Evolutionary conservation across 1,140 invertebrate genomes (phyloP).

Genomic region (Drosophila pachea): DNA sequence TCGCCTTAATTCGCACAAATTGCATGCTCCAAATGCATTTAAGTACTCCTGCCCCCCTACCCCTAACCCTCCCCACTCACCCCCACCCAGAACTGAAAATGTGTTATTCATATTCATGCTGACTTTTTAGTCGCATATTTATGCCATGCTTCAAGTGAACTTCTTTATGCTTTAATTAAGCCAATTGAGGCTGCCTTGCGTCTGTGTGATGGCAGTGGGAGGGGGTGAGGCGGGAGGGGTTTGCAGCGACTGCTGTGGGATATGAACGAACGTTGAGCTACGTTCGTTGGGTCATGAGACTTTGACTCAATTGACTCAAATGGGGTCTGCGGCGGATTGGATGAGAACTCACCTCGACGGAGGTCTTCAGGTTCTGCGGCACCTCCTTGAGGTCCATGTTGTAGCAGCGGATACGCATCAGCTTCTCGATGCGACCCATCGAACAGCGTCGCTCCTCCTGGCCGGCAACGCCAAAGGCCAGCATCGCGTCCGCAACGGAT

Average conservation of each 20-base stretch:
- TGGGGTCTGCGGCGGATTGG: conserved; percentile 16
- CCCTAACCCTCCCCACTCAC: too few species aligned
- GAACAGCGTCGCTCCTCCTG: conserved; percentile 77
- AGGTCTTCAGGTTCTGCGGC: conserved; percentile 80
- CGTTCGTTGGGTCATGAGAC: conserved; percentile 44
- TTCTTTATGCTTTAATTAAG: conserved; percentile 77
- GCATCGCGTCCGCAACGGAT: conserved; percentile 45
- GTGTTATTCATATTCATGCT: conserved; percentile 24
- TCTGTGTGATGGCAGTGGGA: background rate
- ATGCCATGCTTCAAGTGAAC: conserved; percentile 35
- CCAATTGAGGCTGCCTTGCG: conserved; percentile 58
- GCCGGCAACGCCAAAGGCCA: conserved; percentile 51
- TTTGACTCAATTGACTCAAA: conserved; percentile 52
- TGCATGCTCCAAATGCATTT: too few species aligned
- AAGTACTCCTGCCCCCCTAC: too few species aligned
- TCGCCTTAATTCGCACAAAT: too few species aligned
- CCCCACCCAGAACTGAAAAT: conserved; percentile 1
- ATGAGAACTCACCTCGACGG: conserved; percentile 80
- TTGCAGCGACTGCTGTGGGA: conserved; percentile 14
- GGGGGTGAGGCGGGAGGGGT: background rate
- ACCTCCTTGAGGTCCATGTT: conserved; percentile 80
- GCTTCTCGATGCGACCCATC: conserved; percentile 80
- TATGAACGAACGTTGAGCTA: conserved; percentile 44
- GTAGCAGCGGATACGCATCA: conserved; percentile 80
- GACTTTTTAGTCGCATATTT: conserved; percentile 25